A percentile compares a stretch with the other conserved stretches of the same genome.
Conservation (phyloP, 2,888 invertebrate genomes). For the Syritta pipiens region DNA sequence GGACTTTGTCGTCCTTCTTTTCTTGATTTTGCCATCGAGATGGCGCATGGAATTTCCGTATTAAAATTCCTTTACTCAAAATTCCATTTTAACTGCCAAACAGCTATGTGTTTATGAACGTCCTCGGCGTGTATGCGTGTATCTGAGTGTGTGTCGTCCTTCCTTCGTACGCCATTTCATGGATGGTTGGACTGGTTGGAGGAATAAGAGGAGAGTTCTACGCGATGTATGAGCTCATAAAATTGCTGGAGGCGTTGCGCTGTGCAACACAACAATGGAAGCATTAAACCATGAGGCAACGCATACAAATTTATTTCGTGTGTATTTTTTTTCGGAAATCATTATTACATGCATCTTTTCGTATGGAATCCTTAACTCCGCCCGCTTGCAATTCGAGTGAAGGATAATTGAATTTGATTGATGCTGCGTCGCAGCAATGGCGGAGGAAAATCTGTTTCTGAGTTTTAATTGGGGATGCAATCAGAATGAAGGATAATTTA, state of each 20-base stretch:
- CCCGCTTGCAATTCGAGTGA: not conserved
- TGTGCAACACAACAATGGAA: slow-evolving; percentile 7
- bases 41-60: slow-evolving; percentile 50
- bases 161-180: not conserved
- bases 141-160: not conserved
- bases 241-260: not conserved
- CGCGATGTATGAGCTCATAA: slow-evolving; percentile 3
- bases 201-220: not conserved
- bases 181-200: not conserved
- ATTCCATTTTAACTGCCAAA: slow-evolving; percentile 41
- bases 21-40: slow-evolving; percentile 48
- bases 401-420: not conserved
- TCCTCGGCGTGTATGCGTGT: not conserved
- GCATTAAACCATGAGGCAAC: slow-evolving; percentile 14
- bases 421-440: too few species aligned
- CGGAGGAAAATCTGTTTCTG: too few species aligned
- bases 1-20: slow-evolving; percentile 40
- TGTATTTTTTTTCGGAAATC: not conserved
- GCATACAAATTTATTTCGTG: not conserved
- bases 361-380: not conserved
- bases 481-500: too few species aligned
- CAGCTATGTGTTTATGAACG: too few species aligned
- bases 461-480: too few species aligned
- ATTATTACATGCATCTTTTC: slow-evolving; percentile 12
- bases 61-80: slow-evolving; percentile 54